Base-by-base conservation (phyloP, 1,140 invertebrate species). In the Drosophila nigromelanica region DNA sequence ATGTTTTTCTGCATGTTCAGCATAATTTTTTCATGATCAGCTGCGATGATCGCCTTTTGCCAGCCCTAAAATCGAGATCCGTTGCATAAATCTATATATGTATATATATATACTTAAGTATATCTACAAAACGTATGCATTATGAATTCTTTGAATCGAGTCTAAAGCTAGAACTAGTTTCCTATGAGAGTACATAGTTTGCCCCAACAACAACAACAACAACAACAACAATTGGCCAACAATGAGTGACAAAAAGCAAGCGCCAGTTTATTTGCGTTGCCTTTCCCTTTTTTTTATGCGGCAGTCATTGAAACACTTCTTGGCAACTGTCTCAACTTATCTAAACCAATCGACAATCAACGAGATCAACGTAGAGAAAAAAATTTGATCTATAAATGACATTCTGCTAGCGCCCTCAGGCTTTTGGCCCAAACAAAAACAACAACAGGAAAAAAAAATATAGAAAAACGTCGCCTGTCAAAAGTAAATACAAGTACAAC, bases 211-310 rank as follows among this genome's bases (percentile, higher is more conserved):
- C 66, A 72, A 58, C 30, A 30, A 30, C 27, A 30, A 30, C 27
- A 30, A 30, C 30, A 8, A 33, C 30, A 8, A 0, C 5, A 35
- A 35, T 35, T 35, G 7, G 33, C 33, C 33, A 35, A 35, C 55
- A 80, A 63, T 58, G 56, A 60, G 63, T 68, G 63, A 73, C 61
- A 71, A 62, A 67, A 62, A 30, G 51, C 58, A 70, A 86, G 81
- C 78, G 62, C 79, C 80, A 85, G 80, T 76, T 76, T 40, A 45
- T 73, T 67, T 75, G 68, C 54, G 68, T 82, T 87, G 71, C 83
- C 83, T 79, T 87, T 89, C 76, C 83, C 83, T 82, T 87, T 85
- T 86, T 58, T 86, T 58, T 50, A 75, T 74, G 77, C 52, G 80
- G 73, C 64, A 78, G 60, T 60, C 74, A 78, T 79, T 75, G 73